Evolutionary conservation across 2,113 vertebrate species (phyloP).

Genomic region (Balaeniceps rex): DNA sequence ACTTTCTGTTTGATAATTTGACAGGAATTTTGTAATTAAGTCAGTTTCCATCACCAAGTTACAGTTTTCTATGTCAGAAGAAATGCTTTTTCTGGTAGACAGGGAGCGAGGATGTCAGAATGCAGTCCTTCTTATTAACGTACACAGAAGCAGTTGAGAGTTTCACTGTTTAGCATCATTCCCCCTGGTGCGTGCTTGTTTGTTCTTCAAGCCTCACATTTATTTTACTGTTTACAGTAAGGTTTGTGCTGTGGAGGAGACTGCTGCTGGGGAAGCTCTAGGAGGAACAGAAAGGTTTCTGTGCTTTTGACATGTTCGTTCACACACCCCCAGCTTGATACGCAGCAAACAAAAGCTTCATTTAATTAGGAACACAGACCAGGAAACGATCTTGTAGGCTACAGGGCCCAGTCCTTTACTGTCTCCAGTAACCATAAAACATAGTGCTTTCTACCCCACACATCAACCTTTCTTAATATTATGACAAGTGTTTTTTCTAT

Average conservation of each 20-base stretch:
- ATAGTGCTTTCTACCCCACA: neutral
- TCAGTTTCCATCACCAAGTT: neutral
- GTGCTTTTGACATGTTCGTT: neutral
- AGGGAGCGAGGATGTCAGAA: neutral
- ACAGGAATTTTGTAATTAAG: neutral
- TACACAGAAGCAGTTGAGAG: neutral
- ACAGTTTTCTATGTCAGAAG: neutral
- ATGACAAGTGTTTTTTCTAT: neutral
- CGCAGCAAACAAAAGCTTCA: neutral
- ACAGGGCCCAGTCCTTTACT: neutral
- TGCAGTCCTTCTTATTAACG: neutral
- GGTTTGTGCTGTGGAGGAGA: neutral
- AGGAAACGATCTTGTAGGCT: neutral
- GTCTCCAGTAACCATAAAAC: neutral
- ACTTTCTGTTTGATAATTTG: neutral
- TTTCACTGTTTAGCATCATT: neutral
- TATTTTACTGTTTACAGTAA: conserved; percentile 2
- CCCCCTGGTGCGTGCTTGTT: neutral
- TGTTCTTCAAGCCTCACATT: neutral
- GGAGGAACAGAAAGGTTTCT: neutral
- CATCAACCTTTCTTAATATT: neutral
- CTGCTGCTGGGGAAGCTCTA: neutral
- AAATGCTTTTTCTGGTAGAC: neutral
- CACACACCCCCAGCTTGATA: neutral
- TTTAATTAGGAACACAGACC: neutral